A percentile compares a stretch with the other conserved stretches of the same genome.
These are phyloP conservation scores for Halichoeres trimaculatus DNA, from an alignment of 2,113 vertebrate species.

Conservation along the genomic window DNA sequence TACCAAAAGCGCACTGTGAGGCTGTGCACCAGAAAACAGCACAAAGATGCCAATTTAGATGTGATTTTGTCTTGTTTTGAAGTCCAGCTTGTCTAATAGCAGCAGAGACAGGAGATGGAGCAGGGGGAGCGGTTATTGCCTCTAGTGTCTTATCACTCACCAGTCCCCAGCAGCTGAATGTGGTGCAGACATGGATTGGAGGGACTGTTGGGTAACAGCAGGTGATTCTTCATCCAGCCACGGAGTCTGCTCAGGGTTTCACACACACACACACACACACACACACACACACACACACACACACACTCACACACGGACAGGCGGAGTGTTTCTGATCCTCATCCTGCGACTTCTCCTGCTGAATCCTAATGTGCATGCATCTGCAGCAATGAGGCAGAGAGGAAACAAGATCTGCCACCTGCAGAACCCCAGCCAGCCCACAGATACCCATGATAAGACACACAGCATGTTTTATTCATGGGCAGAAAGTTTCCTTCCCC, in stretches of 20 bases:
- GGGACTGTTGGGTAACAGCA: conserved; percentile 29
- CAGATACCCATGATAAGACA: conserved; percentile 35
- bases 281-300: not conserved
- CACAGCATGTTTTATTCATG: conserved; percentile 71
- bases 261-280: not conserved
- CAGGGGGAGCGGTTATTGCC: conserved; percentile 39
- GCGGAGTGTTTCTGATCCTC: conserved; percentile 14
- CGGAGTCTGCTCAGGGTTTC: conserved; percentile 20
- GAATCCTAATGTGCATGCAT: conserved; percentile 36
- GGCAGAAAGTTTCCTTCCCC: conserved; percentile 28
- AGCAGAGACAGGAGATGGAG: conserved; percentile 42
- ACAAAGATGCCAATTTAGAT: conserved; percentile 65
- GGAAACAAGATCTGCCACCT: conserved; percentile 25
- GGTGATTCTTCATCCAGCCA: conserved; percentile 54
- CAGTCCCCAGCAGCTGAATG: conserved; percentile 30
- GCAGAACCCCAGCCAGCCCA: conserved; percentile 18
- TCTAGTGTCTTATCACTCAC: conserved; percentile 52
- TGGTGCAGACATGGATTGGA: conserved; percentile 29
- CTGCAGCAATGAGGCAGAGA: conserved; percentile 10
- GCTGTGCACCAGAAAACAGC: conserved; percentile 31
- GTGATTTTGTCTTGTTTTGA: conserved; percentile 61
- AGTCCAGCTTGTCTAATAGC: conserved; percentile 53
- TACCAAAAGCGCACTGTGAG: conserved; percentile 16
- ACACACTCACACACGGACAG: conserved; percentile 1
- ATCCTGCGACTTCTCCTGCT: conserved; percentile 10